phyloP scores from a whole-genome alignment of 2,888 invertebrate genomes.

The Phengaris arion region DNA sequence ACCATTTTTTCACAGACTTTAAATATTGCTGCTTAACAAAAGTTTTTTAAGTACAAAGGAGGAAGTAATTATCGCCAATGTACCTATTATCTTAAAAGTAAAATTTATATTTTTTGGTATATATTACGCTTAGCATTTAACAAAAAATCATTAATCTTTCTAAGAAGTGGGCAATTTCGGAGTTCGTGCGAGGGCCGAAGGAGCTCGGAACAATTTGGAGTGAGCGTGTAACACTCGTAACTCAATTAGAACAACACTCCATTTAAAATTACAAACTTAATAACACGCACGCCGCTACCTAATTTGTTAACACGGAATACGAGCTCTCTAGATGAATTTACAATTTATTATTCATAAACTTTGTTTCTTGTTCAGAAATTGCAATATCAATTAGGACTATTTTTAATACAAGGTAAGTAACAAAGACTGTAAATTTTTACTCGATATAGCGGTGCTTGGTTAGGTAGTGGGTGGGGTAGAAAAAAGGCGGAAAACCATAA shows the following conservation, averaged over 20 bases:
- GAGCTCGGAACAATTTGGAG: conserved; percentile 1
- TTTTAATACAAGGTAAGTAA: no score
- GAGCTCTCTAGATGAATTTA: conserved; percentile 46
- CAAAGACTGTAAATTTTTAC: no score
- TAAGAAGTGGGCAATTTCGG: conserved; percentile 10
- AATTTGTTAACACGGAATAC: conserved; percentile 45
- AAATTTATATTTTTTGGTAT: background rate
- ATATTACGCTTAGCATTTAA: conserved; percentile 11
- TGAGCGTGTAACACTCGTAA: conserved; percentile 61
- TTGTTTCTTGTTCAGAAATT: no score
- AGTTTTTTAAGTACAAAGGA: background rate
- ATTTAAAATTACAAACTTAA: conserved; percentile 67
- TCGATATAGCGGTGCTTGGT: no score
- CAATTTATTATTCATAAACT: background rate
- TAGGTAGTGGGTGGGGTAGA: no score
- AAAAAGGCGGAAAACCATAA: no score
- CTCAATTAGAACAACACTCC: conserved; percentile 72
- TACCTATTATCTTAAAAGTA: background rate
- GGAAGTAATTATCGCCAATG: background rate
- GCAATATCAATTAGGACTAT: no score
- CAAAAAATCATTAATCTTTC: conserved; percentile 23
- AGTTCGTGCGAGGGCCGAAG: conserved; percentile 20
- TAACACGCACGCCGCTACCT: conserved; percentile 66
- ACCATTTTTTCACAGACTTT: background rate
- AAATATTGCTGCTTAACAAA: background rate